Base-by-base conservation (phyloP, 2,113 vertebrate genomes). In the Caranx melampygus region DNA sequence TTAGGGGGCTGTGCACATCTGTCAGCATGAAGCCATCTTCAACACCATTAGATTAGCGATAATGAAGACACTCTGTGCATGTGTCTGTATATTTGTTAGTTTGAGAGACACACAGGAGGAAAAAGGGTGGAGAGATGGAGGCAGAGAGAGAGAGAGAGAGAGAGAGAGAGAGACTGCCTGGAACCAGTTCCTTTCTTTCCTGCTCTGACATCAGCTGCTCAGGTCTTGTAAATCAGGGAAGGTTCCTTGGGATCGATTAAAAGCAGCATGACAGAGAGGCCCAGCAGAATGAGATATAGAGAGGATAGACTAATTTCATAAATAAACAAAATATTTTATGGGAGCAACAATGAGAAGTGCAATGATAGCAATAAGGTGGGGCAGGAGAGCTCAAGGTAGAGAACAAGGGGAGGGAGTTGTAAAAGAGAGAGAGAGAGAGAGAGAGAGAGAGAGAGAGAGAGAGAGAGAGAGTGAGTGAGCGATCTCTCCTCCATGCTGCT, bases 1-100 rank as follows among this genome's bases (percentile, higher is more conserved):
- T 94, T 94, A 93, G 74, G 84, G 83, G 87, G 72, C 79, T 80
- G 88, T 90, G 89, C 90, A 91, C 91, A 94, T 94, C 92, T 94
- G 93, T 94, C 93, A 91, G 88, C 86, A 82, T 83, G 86, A 78
- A 77, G 79, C 86, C 87, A 77, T 92, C 85, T 90, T 88, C 90
- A 90, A 68, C 88, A 79, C 81, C 88, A 94, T 94, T 94, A 89
- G 90, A 92, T 92, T 93, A 92, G 76, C 84, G 81, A 85, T 92
- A 92, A 92, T 94, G 83, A 94, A 93, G 91, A 92, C 65, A 78
- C 86, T 87, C 67, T 71, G 44, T 82, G 75, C 80, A 61, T 78
- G 88, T 82, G 88, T 86, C 69, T 82, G 83, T 89, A 45, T 89
- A 87, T 91, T 76, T 90, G 88, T 90, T 85, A 58, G 69, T 69